Evolutionary conservation across 2,888 invertebrate genomes (phyloP).

Genomic region (Hirudinaria manillensis): DNA sequence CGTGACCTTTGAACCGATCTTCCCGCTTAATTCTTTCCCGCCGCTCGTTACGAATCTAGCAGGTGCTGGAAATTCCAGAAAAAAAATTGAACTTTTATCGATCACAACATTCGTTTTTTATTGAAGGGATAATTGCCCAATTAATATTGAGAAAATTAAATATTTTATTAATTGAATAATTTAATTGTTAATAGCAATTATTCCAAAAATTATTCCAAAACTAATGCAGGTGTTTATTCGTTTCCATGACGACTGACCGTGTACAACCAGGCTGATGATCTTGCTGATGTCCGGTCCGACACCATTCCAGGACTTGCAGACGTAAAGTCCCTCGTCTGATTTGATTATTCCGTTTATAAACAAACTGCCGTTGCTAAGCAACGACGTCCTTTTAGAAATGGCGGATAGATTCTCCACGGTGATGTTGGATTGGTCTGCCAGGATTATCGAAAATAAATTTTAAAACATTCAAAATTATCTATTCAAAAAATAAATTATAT

Average conservation of each 20-base stretch:
- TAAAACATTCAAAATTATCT: too few species aligned
- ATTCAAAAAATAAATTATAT: too few species aligned
- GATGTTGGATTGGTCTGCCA: slow-evolving; percentile 1
- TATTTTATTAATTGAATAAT: too few species aligned
- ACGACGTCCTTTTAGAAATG: too few species aligned
- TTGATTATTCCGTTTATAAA: slow-evolving; percentile 83
- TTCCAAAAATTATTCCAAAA: too few species aligned
- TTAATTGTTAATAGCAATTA: too few species aligned
- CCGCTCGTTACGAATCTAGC: slow-evolving; percentile 59
- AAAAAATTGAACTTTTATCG: not conserved
- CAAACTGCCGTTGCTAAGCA: slow-evolving; percentile 65
- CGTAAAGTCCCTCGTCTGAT: slow-evolving; percentile 86
- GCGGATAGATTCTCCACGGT: not conserved
- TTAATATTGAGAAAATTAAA: too few species aligned
- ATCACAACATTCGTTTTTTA: too few species aligned
- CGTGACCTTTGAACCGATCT: slow-evolving; percentile 65
- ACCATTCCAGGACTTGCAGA: slow-evolving; percentile 91
- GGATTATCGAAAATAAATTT: slow-evolving; percentile 11
- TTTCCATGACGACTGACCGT: too few species aligned
- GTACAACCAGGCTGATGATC: too few species aligned
- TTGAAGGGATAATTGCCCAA: too few species aligned
- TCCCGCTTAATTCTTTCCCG: slow-evolving; percentile 71
- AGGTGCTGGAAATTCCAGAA: slow-evolving; percentile 46
- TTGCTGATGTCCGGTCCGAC: slow-evolving; percentile 83
- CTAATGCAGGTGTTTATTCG: too few species aligned